Conservation (phyloP, 1,140 invertebrate species). For the Tenebrio molitor region DNA sequence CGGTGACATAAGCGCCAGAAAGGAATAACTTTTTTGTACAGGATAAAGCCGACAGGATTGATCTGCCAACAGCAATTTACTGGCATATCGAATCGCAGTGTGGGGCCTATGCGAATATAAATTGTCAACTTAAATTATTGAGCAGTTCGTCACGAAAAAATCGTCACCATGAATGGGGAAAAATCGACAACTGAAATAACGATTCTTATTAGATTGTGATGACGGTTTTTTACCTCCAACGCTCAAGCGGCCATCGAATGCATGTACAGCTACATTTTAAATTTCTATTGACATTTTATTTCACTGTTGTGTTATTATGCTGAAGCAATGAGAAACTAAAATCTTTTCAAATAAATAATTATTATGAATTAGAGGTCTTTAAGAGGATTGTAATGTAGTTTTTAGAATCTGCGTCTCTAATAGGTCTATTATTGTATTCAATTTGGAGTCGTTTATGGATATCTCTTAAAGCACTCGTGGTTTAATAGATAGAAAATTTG, state of each 20-base stretch:
- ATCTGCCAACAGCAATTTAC: constrained; percentile 52
- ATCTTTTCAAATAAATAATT: no score
- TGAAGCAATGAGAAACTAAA: no score
- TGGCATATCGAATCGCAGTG: constrained; percentile 50
- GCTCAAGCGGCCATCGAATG: background rate
- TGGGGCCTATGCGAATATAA: constrained; percentile 48
- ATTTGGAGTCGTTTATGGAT: no score
- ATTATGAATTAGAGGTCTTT: no score
- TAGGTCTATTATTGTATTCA: no score
- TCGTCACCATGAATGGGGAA: constrained; percentile 11
- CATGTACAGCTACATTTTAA: no score
- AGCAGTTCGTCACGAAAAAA: constrained; percentile 47
- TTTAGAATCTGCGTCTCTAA: no score
- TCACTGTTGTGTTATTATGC: no score
- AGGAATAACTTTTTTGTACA: constrained; percentile 47
- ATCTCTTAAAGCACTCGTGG: no score
- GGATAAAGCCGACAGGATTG: constrained; percentile 44
- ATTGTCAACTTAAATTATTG: constrained; percentile 51
- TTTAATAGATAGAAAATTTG: no score
- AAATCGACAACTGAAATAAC: constrained; percentile 20
- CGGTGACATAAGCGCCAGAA: constrained; percentile 22
- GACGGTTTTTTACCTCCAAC: background rate
- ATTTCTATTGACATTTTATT: no score
- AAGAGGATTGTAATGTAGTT: no score
- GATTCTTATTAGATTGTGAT: constrained; percentile 34